A percentile compares a stretch with the other conserved stretches of the same genome.
These are phyloP conservation scores for Lymantria dispar DNA, from an alignment of 2,888 invertebrate genomes.

Conservation along the genomic window DNA sequence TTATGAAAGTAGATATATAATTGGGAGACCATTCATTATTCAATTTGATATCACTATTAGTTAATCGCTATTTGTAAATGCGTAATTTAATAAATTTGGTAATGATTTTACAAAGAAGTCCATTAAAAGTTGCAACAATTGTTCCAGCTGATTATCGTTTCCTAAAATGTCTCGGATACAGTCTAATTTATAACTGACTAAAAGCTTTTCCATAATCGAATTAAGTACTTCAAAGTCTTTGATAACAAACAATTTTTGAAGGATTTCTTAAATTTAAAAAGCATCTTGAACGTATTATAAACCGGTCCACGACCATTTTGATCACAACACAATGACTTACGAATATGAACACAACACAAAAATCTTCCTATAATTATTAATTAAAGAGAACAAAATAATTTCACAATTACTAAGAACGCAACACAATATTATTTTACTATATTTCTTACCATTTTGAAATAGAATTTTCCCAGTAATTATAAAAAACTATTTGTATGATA, in stretches of 20 bases:
- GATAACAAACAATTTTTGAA: background rate
- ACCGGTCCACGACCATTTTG: slow-evolving; percentile 39
- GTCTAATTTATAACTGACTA: background rate
- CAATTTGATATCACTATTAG: too few relatives aligned
- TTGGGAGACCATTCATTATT: too few relatives aligned
- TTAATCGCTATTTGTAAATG: too few relatives aligned
- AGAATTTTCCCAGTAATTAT: slow-evolving; percentile 29
- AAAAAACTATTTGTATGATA: slow-evolving; percentile 34
- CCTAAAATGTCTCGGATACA: background rate
- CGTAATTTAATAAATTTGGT: background rate
- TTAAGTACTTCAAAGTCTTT: slow-evolving; percentile 5
- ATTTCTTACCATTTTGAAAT: slow-evolving; percentile 41
- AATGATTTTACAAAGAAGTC: background rate
- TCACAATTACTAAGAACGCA: slow-evolving; percentile 22
- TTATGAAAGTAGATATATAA: too few relatives aligned
- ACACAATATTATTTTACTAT: slow-evolving; percentile 21
- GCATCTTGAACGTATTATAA: slow-evolving; percentile 20
- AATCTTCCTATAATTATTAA: slow-evolving; percentile 27
- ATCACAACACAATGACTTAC: slow-evolving; percentile 23
- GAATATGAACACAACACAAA: slow-evolving; percentile 31
- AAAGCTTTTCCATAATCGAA: slow-evolving; percentile 8
- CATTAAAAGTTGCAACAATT: background rate
- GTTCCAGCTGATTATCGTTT: background rate
- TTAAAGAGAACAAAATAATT: slow-evolving; percentile 22
- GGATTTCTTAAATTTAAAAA: slow-evolving; percentile 17